Evolutionary conservation across 2,888 invertebrate genomes (phyloP).

Genomic region (Yponomeuta sedellus): DNA sequence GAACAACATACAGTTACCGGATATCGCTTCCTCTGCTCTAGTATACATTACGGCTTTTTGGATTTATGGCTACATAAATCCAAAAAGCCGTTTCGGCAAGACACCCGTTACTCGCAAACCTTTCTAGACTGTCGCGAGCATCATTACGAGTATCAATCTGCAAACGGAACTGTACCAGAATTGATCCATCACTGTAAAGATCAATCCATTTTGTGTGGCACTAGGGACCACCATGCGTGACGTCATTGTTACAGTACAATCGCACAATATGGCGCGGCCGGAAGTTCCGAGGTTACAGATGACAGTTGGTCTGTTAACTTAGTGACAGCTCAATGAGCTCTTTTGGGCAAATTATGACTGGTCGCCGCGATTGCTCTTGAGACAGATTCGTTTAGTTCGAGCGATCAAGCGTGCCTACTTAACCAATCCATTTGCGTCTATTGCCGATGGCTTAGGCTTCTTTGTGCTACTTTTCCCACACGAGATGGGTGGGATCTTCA

Average conservation of each 20-base stretch:
- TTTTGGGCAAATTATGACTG: neutral
- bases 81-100: neutral
- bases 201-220: neutral
- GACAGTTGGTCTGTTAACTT: neutral
- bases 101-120: neutral
- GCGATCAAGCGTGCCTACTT: neutral
- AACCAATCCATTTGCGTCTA: neutral
- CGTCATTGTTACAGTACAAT: neutral
- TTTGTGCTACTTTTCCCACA: neutral
- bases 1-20: too few species aligned
- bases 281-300: neutral
- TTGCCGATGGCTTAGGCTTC: neutral
- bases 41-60: too few species aligned
- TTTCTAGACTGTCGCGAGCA: neutral
- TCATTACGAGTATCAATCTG: neutral
- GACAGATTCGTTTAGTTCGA: neutral
- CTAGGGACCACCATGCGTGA: constrained; percentile 11
- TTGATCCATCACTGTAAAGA: constrained; percentile 13
- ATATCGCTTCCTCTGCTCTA: neutral
- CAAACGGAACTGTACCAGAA: neutral
- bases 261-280: neutral
- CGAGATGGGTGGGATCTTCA: neutral
- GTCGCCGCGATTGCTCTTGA: neutral
- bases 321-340: neutral
- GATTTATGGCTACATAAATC: too few species aligned